Evolutionary conservation across 2,888 invertebrate species (phyloP), one percentile per base, ranked within the genome.

Genomic region (Ypsolopha scabrella): DNA sequence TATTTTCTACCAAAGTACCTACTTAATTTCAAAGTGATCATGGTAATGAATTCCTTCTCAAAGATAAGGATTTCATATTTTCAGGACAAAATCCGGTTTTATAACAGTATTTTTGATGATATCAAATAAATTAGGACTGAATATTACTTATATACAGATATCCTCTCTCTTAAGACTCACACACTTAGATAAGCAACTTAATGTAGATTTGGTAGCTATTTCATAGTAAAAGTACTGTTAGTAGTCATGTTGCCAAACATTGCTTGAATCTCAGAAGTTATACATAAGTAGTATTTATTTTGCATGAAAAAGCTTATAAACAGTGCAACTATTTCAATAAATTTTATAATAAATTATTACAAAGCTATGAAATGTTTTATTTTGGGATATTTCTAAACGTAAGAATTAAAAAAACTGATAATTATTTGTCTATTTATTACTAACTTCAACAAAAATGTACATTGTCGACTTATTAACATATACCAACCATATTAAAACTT

Each of bases 291-390:
- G 48, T 51, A 24, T 46, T 82, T 82, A 81, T 80, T 83, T 82
- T 82, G 85, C 82, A 80, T 82, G 76, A 72, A 67, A 65, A 72
- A 70, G 83, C 83, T 83, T 83, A 67, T 78, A 81, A 80, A 80
- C 67, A 76, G 74, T 80, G 81, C 77, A 82, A 79, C 80, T 78
- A 72, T 77, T 81, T 74, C 64, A 68, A 67, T 64, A 65, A 63
- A 63, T 54, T 45, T 52, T 43, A 43, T 37, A 33, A 33, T 39
- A 41, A 49, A 24, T 43, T 43, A 41, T 11, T 38, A 38, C 8
- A 41, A 41, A 41, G n/a, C 10, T 9, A 46, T 1, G 2, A 37
- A 6, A 9, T n/a, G 37, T 48, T 48, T 48, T 37, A 48, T 35
- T 48, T 48, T 13, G 6, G 4, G 7, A 4, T 48, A 13, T 11